phyloP scores from a whole-genome alignment of 2,888 invertebrate genomes.

The Temnothorax ravouxi region DNA sequence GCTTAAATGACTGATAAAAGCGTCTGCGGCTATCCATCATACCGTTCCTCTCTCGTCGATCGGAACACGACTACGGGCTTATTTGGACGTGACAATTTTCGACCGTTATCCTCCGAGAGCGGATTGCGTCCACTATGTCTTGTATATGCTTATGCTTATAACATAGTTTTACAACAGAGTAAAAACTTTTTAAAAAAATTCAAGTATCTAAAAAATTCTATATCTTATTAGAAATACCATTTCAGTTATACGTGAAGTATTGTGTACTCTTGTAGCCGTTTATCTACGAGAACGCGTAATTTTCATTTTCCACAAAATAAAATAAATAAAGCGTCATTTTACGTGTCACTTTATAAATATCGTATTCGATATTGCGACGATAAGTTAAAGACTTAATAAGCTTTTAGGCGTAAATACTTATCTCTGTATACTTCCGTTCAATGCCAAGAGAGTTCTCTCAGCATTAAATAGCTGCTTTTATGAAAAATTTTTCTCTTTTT shows the following conservation, averaged over 20 bases:
- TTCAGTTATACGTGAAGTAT: background rate
- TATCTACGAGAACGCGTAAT: background rate
- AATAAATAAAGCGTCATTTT: background rate
- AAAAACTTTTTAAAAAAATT: background rate
- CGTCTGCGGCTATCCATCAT: conserved; percentile 79
- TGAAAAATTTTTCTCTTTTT: background rate
- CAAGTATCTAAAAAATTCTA: background rate
- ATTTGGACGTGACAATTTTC: conserved; percentile 38
- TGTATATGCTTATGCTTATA: background rate
- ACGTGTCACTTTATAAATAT: background rate
- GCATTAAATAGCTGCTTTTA: background rate
- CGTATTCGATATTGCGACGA: background rate
- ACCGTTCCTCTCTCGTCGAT: conserved; percentile 70
- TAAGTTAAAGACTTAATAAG: conserved; percentile 22
- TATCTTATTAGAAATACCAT: background rate
- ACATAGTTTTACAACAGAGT: background rate
- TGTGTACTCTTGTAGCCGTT: background rate
- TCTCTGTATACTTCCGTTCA: conserved; percentile 18
- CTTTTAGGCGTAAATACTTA: conserved; percentile 2
- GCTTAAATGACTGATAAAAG: conserved; percentile 79
- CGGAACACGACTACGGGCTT: conserved; percentile 24
- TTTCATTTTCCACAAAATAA: background rate
- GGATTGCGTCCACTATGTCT: background rate
- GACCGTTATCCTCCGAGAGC: conserved; percentile 3
- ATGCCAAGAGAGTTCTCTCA: background rate